Conservation (phyloP, 2,888 invertebrate genomes). For the Pyrrhosoma nymphula region DNA sequence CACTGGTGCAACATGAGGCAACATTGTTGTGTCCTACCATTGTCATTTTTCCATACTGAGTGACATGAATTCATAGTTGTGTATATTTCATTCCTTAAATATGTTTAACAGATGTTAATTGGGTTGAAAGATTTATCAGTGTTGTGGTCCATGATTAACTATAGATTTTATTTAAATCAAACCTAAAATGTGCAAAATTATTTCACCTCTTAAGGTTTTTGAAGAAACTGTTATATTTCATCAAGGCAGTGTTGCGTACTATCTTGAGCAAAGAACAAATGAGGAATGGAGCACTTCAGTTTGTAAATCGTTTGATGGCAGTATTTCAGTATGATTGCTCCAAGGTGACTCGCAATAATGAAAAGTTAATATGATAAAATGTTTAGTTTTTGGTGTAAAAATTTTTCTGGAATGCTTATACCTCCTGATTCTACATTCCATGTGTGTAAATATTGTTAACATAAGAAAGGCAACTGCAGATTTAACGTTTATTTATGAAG, state of each 20-base stretch:
- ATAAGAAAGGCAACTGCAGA: neutral
- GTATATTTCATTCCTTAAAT: conserved; percentile 36
- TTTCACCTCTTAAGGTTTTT: neutral
- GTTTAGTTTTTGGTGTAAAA: conserved; percentile 3
- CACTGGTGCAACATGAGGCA: neutral
- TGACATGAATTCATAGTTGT: conserved; percentile 41
- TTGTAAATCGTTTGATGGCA: neutral
- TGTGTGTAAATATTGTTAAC: conserved; percentile 34
- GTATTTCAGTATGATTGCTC: neutral
- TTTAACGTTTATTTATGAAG: conserved; percentile 3
- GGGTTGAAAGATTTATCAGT: conserved; percentile 40
- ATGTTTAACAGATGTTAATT: conserved; percentile 29
- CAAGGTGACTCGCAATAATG: neutral
- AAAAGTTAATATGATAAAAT: neutral
- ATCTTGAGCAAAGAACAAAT: conserved; percentile 14
- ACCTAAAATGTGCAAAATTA: neutral
- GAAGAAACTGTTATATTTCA: neutral
- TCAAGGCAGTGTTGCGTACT: neutral
- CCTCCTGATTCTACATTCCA: conserved; percentile 14
- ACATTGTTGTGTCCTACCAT: neutral
- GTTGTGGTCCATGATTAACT: conserved; percentile 17
- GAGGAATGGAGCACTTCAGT: neutral
- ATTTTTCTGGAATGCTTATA: neutral
- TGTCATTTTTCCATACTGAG: neutral
- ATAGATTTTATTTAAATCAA: conserved; percentile 7